Percentiles rank a stretch among this genome's conserved stretches.
These are phyloP conservation scores for Pygathrix nemaeus DNA, from an alignment of 2,113 vertebrate genomes.

Conservation along the genomic window DNA sequence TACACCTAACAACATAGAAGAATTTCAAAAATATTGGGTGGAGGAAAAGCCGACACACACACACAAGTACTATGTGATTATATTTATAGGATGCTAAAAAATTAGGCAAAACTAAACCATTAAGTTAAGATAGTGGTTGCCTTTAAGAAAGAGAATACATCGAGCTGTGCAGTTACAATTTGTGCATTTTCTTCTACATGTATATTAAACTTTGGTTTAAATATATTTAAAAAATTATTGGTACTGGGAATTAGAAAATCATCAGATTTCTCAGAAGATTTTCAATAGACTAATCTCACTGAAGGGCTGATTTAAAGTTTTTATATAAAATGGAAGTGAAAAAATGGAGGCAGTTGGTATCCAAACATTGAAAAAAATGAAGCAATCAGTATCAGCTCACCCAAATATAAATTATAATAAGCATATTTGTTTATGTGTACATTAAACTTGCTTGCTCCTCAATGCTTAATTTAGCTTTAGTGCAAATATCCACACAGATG, in stretches of 20 bases:
- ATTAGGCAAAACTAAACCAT: neutral
- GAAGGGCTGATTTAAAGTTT: neutral
- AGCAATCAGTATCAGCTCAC: neutral
- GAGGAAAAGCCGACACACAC: neutral
- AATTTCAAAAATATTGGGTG: neutral
- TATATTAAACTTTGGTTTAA: neutral
- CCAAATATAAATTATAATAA: neutral
- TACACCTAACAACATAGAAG: neutral
- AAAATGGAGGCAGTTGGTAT: neutral
- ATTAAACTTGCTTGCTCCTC: constrained; percentile 19
- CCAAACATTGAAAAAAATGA: neutral
- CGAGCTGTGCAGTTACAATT: neutral
- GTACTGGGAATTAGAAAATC: neutral
- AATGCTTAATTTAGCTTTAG: constrained; percentile 48
- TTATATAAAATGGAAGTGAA: neutral
- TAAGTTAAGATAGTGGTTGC: neutral
- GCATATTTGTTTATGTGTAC: neutral
- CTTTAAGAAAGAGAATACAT: neutral
- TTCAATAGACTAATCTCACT: constrained; percentile 15
- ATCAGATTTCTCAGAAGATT: neutral
- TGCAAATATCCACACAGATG: constrained; percentile 53
- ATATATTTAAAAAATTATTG: neutral
- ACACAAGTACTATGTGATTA: neutral
- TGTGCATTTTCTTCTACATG: neutral
- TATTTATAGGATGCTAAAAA: neutral